Evolutionary conservation across 2,888 invertebrate species (phyloP), one percentile per base, ranked within the genome.

Genomic region (Teleogryllus oceanicus): DNA sequence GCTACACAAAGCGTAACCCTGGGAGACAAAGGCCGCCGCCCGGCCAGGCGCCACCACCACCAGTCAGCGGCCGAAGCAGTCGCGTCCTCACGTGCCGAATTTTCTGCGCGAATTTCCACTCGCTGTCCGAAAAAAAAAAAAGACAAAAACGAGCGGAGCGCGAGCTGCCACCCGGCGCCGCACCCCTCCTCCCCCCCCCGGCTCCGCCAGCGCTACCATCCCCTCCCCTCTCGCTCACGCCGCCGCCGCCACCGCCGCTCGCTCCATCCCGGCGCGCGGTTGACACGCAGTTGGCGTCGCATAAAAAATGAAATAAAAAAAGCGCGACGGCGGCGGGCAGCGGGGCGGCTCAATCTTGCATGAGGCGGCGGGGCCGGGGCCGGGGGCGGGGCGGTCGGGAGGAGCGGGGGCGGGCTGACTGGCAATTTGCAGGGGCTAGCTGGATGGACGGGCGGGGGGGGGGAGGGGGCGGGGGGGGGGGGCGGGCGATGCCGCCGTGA

Each of bases 41-140:
- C 8, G 16, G 16, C 13, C 62, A n/a, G 16, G 62, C 62, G 62
- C 62, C 62, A 8, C n/a, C 11, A 12, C 62, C 62, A 8, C n/a
- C 11, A 12, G 4, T 8, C 62, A n/a, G 62, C 62, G 62, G 1
- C n/a, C 62, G 62, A n/a, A 16, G 37, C 37, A 37, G 8, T n/a
- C 62, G 62, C 62, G 62, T n/a, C 62, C 62, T 62, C 62, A n/a
- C 62, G 13, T 62, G 62, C n/a, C 62, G 62, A 62, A 62, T 62
- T 62, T 62, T 62, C 62, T 62, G 62, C 62, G 62, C 62, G 62
- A 62, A 62, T 62, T 62, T 62, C 62, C 62, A 62, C 62, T n/a
- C 62, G 62, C 62, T 62, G 62, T 62, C 11, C 62, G 62, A 62
- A n/a, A 18, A 62, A 62, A 62, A 62, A 21, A 62, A 12, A 62